Evolutionary conservation across 2,888 invertebrate species (phyloP).

Genomic region (Stomorhina lunata): DNA sequence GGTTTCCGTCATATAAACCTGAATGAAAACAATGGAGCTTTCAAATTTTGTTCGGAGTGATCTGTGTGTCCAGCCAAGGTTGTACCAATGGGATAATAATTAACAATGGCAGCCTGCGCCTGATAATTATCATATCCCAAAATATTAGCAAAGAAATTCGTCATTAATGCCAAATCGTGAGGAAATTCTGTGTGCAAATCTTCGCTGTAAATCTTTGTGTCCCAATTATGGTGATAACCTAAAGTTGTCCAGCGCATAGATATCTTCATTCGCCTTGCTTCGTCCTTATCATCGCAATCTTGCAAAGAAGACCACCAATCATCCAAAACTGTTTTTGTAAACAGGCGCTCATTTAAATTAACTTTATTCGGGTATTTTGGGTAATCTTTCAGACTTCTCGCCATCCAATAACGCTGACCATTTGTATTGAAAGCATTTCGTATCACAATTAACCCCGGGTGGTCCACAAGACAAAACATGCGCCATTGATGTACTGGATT

Average conservation of each 20-base stretch:
- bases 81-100: conserved; percentile 96
- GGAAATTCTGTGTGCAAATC: conserved; percentile 86
- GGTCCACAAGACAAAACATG: conserved; percentile 82
- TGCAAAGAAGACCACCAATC: conserved; percentile 84
- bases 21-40: conserved; percentile 94
- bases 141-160: conserved; percentile 83
- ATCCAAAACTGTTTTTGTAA: conserved; percentile 72
- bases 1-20: conserved; percentile 82
- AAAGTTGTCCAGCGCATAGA: conserved; percentile 95
- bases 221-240: conserved; percentile 99
- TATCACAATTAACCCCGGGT: conserved; percentile 89
- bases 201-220: conserved; percentile 93
- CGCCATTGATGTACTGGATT: conserved; percentile 82
- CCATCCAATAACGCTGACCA: conserved; percentile 92
- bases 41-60: conserved; percentile 91
- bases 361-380: conserved; percentile 84
- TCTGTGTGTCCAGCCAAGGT: conserved; percentile 97
- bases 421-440: conserved; percentile 89
- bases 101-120: conserved; percentile 97
- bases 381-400: conserved; percentile 88
- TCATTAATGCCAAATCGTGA: conserved; percentile 84
- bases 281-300: conserved; percentile 67
- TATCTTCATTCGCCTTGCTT: conserved; percentile 74
- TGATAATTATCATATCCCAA: conserved; percentile 82
- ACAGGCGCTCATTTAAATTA: conserved; percentile 74